These are phyloP conservation scores for Metopolophium dirhodum DNA, from an alignment of 1,140 invertebrate genomes.

Conservation along the genomic window DNA sequence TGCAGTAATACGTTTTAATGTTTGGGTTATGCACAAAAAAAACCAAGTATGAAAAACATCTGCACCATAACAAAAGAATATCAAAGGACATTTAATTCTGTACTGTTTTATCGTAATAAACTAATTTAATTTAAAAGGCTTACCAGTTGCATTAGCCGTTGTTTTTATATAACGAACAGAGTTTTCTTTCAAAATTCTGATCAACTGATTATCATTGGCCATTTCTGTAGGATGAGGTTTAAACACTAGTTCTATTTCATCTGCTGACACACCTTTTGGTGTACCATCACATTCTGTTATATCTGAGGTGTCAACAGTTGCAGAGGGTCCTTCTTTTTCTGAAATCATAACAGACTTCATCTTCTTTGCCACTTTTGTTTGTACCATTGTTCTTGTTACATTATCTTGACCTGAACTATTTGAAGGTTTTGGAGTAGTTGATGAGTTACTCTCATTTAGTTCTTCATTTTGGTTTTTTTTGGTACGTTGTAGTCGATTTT, in stretches of 20 bases:
- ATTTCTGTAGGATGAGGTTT: slow-evolving; percentile 93
- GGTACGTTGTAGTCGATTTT: slow-evolving; percentile 82
- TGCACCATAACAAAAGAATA: background rate
- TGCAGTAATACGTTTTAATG: too few species aligned
- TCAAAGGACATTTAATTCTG: background rate
- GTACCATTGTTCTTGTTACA: slow-evolving; percentile 41
- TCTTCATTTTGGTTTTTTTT: slow-evolving; percentile 68
- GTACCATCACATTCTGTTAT: slow-evolving; percentile 33
- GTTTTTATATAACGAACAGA: slow-evolving; percentile 84
- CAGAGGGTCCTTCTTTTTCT: slow-evolving; percentile 10
- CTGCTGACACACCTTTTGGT: background rate
- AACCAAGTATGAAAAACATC: background rate
- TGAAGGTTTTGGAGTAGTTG: slow-evolving; percentile 14
- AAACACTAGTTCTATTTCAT: slow-evolving; percentile 92
- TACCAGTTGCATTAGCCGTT: slow-evolving; percentile 91
- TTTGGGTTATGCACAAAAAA: background rate
- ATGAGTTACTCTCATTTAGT: slow-evolving; percentile 26
- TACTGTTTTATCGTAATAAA: background rate
- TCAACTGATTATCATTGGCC: slow-evolving; percentile 75
- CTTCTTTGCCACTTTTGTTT: slow-evolving; percentile 28
- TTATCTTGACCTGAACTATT: background rate
- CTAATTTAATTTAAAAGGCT: slow-evolving; percentile 24
- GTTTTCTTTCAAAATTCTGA: slow-evolving; percentile 66
- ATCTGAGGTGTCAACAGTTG: slow-evolving; percentile 37
- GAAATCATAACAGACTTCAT: slow-evolving; percentile 17